These are phyloP conservation scores for Cydia splendana DNA, from an alignment of 1,140 invertebrate species.

Conservation along the genomic window DNA sequence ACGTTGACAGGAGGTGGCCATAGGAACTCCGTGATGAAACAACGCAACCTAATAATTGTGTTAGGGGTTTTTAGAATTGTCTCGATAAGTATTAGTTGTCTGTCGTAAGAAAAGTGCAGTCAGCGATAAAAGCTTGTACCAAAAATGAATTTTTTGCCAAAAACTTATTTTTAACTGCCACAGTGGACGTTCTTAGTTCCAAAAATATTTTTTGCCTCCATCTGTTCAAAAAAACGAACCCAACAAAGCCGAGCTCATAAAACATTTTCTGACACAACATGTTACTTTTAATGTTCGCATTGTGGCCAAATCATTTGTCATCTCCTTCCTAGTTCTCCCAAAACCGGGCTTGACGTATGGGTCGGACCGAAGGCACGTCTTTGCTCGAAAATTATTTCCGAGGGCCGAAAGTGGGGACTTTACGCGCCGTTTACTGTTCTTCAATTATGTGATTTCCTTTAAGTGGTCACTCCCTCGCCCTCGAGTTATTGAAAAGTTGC, in stretches of 20 bases:
- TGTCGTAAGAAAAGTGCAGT: too few species aligned
- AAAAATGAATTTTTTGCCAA: too few species aligned
- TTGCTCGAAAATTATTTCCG: constrained; percentile 70
- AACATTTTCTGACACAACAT: constrained; percentile 27
- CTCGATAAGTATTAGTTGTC: too few species aligned
- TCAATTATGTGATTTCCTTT: constrained; percentile 78
- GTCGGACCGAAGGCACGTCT: constrained; percentile 64
- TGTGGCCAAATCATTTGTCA: constrained; percentile 42
- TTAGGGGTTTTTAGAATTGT: too few species aligned
- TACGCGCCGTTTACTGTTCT: constrained; percentile 77
- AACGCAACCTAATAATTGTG: too few species aligned
- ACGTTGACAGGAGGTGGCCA: too few species aligned
- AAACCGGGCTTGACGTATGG: constrained; percentile 35
- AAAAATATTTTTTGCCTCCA: neutral
- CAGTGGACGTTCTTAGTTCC: too few species aligned
- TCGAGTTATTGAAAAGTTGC: constrained; percentile 27
- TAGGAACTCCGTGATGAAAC: too few species aligned
- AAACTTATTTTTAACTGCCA: too few species aligned
- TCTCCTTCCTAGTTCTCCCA: constrained; percentile 33
- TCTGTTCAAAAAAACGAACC: neutral
- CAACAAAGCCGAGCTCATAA: constrained; percentile 15
- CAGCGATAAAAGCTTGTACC: too few species aligned
- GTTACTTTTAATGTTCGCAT: constrained; percentile 32
- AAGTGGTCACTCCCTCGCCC: constrained; percentile 66
- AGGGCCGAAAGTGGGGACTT: constrained; percentile 64